Evolutionary conservation across 2,113 vertebrate species (phyloP).

Genomic region (Amblyopsis rosae): DNA sequence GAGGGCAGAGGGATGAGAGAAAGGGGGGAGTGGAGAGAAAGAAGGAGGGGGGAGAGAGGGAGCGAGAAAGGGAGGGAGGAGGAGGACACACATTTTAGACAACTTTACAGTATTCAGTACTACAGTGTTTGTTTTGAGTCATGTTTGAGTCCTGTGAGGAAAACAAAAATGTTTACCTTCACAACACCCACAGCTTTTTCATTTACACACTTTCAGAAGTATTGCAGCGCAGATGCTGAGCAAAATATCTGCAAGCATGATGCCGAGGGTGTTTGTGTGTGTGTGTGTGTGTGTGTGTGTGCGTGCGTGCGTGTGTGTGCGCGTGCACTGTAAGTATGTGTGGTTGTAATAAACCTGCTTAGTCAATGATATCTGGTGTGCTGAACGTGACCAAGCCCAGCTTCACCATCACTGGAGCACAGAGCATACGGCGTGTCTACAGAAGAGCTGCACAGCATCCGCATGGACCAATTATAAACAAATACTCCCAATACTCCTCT

Average conservation of each 20-base stretch:
- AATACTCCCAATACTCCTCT: slow-evolving; percentile 29
- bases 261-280: neutral
- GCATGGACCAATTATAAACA: slow-evolving; percentile 4
- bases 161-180: neutral
- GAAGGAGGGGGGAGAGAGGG: too few species aligned
- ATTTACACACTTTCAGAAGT: slow-evolving; percentile 4
- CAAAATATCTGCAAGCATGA: neutral
- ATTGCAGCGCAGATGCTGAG: neutral
- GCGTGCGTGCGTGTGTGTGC: slow-evolving; percentile 3
- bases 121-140: slow-evolving; percentile 6
- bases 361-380: slow-evolving; percentile 12
- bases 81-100: neutral
- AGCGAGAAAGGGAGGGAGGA: too few species aligned
- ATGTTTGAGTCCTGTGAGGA: slow-evolving; percentile 4
- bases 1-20: too few species aligned
- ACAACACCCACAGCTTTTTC: slow-evolving; percentile 1
- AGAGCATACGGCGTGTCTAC: slow-evolving; percentile 7
- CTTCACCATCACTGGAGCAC: slow-evolving; percentile 1
- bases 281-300: slow-evolving; percentile 9
- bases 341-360: neutral
- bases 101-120: neutral
- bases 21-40: neutral
- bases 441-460: slow-evolving; percentile 24
- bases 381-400: slow-evolving; percentile 5
- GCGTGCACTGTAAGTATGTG: neutral